These are phyloP conservation scores for Oscheius sp. DNA, from an alignment of 2,888 invertebrate species.

Conservation along the genomic window DNA sequence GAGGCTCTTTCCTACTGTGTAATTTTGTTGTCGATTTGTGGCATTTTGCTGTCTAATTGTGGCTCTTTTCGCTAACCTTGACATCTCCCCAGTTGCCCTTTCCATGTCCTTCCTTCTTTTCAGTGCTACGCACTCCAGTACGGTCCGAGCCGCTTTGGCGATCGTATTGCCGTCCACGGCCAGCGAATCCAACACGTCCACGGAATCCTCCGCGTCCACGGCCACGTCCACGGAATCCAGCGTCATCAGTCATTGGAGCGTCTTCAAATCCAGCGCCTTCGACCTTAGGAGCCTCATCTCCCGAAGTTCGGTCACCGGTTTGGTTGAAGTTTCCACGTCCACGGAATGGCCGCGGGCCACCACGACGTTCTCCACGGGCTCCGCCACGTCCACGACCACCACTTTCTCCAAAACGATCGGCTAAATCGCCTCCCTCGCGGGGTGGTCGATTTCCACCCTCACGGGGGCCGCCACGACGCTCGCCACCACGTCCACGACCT, in stretches of 20 bases:
- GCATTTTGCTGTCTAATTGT: not conserved
- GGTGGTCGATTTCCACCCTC: slow-evolving; percentile 39
- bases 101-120: slow-evolving; percentile 74
- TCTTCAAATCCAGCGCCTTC: slow-evolving; percentile 40
- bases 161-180: slow-evolving; percentile 62
- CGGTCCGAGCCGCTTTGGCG: slow-evolving; percentile 69
- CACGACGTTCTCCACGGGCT: slow-evolving; percentile 47
- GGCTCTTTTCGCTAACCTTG: slow-evolving; percentile 34
- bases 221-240: slow-evolving; percentile 27
- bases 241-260: not conserved
- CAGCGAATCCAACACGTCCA: slow-evolving; percentile 48
- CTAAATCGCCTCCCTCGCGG: slow-evolving; percentile 40
- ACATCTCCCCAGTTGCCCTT: slow-evolving; percentile 72
- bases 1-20: no score
- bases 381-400: slow-evolving; percentile 56
- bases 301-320: slow-evolving; percentile 37
- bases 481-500: slow-evolving; percentile 64
- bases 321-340: slow-evolving; percentile 42
- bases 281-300: slow-evolving; percentile 40
- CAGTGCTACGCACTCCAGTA: slow-evolving; percentile 64
- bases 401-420: slow-evolving; percentile 46
- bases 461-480: slow-evolving; percentile 43
- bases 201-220: slow-evolving; percentile 51
- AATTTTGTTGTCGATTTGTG: no score
- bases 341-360: slow-evolving; percentile 26